Percentiles rank a stretch among this genome's conserved stretches.
These are phyloP conservation scores for Cromileptes altivelis DNA, from an alignment of 2,113 vertebrate genomes.

Conservation along the genomic window DNA sequence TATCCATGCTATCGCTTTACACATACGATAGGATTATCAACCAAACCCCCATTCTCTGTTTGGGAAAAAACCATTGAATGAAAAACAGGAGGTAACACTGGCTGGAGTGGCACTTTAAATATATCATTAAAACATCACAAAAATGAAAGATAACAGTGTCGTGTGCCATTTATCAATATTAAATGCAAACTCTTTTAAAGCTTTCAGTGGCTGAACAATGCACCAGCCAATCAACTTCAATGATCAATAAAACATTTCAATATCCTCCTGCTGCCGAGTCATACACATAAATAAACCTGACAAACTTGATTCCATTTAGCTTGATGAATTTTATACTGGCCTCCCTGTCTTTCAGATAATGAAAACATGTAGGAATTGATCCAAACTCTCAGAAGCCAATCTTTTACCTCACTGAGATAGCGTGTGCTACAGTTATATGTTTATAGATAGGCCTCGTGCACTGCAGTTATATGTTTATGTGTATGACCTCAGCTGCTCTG, in stretches of 20 bases:
- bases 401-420: slow-evolving; percentile 51
- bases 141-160: slow-evolving; percentile 15
- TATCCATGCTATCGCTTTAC: too few relatives aligned
- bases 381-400: slow-evolving; percentile 57
- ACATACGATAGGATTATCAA: too few relatives aligned
- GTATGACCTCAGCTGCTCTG: slow-evolving; percentile 47
- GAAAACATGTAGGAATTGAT: slow-evolving; percentile 77
- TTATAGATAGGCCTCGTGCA: slow-evolving; percentile 20
- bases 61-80: too few relatives aligned
- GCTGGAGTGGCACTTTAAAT: too few relatives aligned
- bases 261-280: slow-evolving; percentile 44
- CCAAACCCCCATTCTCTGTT: too few relatives aligned
- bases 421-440: slow-evolving; percentile 40
- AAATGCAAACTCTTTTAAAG: slow-evolving; percentile 13
- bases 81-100: too few relatives aligned
- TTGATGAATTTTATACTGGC: slow-evolving; percentile 67
- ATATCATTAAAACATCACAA: neutral
- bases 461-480: slow-evolving; percentile 40
- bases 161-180: slow-evolving; percentile 27
- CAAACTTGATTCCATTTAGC: slow-evolving; percentile 74
- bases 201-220: slow-evolving; percentile 49
- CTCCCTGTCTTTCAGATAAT: slow-evolving; percentile 70
- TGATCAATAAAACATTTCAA: slow-evolving; percentile 74
- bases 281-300: slow-evolving; percentile 71
- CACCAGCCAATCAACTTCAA: slow-evolving; percentile 57